Base-by-base conservation (phyloP, 2,113 vertebrate genomes). In the Hydrolagus affinis region DNA sequence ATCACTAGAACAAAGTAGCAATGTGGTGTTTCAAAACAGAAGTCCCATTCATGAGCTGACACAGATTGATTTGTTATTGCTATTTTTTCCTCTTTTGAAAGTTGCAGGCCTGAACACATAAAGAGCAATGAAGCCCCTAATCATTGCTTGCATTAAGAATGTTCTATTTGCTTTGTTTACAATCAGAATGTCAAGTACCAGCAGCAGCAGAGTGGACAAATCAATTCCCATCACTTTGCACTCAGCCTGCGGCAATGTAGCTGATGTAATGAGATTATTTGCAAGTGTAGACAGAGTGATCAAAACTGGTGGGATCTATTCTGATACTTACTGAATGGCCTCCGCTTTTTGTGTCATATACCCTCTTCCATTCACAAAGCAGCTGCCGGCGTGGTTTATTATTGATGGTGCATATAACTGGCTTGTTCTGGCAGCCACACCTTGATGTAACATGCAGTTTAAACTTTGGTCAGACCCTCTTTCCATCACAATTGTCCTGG, bases 201-300 rank as follows among this genome's bases (percentile, higher is more conserved):
- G 8, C 21, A 72, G 30, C 32, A 75, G 56, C 73, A 75, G 17
- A 64, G 59, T 64, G 77, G 60, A 64, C 77, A 80, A 62, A 64
- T 80, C 59, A 28, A 28, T 64, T 25, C 60, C 8, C 77, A 64
- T 78, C 75, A 60, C 44, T 57, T 77, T 25, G 59, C 23, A 59
- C 17, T 23, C 10, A 60, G 75, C 75, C 75, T 78, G 75, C 17
- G 60, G 75, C 75, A 78, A 78, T 60, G 75, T 78, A 25, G 60
- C 57, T 7, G 32, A 8, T 75, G 32, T 44, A 78, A 25, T 59
- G 56, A 60, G 57, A 78, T 78, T n/a, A 60, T 25, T 60, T 14
- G n/a, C 56, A 60, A 59, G 21, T 78, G 75, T 19, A 23, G 75
- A 60, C 21, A 80, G 77, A 62, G 73, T 75, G 17, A 30, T 80